Conservation (phyloP, 2,797 vertebrate species). For the Enteromius treurensis region DNA sequence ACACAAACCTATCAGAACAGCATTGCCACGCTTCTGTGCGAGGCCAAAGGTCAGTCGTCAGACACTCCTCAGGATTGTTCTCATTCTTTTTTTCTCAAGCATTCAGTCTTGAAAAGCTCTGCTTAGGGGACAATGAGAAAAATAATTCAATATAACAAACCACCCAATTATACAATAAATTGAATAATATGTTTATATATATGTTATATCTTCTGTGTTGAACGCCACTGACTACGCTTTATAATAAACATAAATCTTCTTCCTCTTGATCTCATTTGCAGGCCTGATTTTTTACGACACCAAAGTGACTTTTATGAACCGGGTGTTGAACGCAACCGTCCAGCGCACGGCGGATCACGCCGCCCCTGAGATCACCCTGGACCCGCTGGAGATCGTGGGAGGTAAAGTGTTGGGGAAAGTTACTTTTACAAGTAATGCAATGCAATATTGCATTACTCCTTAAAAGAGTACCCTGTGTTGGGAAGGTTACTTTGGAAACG, state of each 20-base stretch:
- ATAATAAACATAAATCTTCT: neutral
- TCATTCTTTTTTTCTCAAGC: no score
- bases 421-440: neutral
- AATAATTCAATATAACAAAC: neutral
- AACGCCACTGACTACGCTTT: neutral
- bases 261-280: slow-evolving; percentile 52
- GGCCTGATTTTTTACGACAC: slow-evolving; percentile 96
- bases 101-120: neutral
- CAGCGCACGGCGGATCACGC: slow-evolving; percentile 97
- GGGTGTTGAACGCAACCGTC: slow-evolving; percentile 92
- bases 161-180: neutral
- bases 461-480: neutral
- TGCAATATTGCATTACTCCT: neutral
- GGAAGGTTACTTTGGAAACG: neutral
- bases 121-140: neutral
- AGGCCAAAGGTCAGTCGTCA: slow-evolving; percentile 88
- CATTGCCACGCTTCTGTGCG: slow-evolving; percentile 87
- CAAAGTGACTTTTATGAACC: slow-evolving; percentile 95
- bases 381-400: slow-evolving; percentile 96
- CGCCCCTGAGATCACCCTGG: slow-evolving; percentile 95
- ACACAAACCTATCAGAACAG: slow-evolving; percentile 87
- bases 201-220: neutral
- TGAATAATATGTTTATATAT: neutral
- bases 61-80: neutral
- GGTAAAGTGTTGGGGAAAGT: slow-evolving; percentile 71